Evolutionary conservation across 37 sponge, comb jelly and placozoan species (phyloP), one percentile per base, ranked within the genome.

Genomic region (Mnemiopsis leidyi): DNA sequence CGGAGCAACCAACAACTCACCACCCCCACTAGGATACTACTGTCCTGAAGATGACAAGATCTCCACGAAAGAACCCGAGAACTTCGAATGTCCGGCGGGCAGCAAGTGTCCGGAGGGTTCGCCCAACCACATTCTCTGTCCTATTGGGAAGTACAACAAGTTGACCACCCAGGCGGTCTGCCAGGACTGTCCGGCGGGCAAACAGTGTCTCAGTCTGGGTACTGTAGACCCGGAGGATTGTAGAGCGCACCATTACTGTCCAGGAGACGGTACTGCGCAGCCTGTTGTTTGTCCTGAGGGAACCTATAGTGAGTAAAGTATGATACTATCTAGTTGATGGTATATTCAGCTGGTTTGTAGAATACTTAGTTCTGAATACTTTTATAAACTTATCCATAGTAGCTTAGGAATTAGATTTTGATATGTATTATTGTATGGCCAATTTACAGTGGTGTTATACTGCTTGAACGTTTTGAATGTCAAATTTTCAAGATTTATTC

Each of bases 81-180:
- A 38, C 5, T 93, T 82, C 28, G 39, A 69, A 23, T 94, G 94
- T 34, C 94, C 92, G 20, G 73, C n/a, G 13, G 94, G 94, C 7
- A 38, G 68, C 83, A 82, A 94, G 25, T 94, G 94, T 28, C 94
- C 94, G 7, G 28, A 3, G 5, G 82, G 82, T 2, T 68, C 92
- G 7, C 34, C 23, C 5, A 9, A 21, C 34, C 92, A 67, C 7
- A 29, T 61, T 9, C 68, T 68, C 32, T 92, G 92, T 29, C 68
- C 61, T 21, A 32, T 67, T 7, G 92, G 92, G 20, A 79, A 36
- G 35, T 79, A 79, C 82, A 79, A 20, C 5, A 26, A 79, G 38
- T 1, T 26, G 31, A 29, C 7, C 20, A 79, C 18, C 18, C 82
- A 79, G 82, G 82, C 37, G 3, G 82, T 36, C 38, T 79, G 82